Conservation (phyloP, 2,888 invertebrate genomes). For the Aspidiotus destructor region DNA sequence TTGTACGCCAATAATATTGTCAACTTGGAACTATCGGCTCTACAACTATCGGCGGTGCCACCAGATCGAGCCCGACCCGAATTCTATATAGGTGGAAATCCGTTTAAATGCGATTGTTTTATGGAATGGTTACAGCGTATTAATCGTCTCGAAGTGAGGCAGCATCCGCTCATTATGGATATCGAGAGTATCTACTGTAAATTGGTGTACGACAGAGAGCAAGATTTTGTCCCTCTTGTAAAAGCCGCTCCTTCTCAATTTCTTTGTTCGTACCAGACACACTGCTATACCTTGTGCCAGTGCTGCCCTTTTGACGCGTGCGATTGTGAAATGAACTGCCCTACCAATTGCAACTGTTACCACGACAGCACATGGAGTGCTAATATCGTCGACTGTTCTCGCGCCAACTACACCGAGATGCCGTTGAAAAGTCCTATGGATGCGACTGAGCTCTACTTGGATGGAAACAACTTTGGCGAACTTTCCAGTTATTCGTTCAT, state of each 20-base stretch:
- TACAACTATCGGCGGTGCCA: constrained; percentile 70
- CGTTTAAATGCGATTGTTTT: constrained; percentile 87
- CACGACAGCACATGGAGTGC: constrained; percentile 89
- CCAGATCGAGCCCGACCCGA: constrained; percentile 67
- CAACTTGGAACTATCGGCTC: constrained; percentile 78
- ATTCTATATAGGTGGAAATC: constrained; percentile 89
- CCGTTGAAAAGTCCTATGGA: constrained; percentile 88
- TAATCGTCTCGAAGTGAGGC: constrained; percentile 70
- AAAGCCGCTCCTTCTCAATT: constrained; percentile 83
- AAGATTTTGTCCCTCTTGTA: constrained; percentile 71
- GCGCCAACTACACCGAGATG: constrained; percentile 67
- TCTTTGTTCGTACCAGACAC: constrained; percentile 81
- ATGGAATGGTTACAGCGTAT: constrained; percentile 92
- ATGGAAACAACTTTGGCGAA: constrained; percentile 81
- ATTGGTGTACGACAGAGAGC: constrained; percentile 71
- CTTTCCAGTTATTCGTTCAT: constrained; percentile 82
- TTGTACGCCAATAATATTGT: constrained; percentile 85
- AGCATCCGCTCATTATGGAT: constrained; percentile 85
- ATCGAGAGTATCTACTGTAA: constrained; percentile 82
- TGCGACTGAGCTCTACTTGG: constrained; percentile 86
- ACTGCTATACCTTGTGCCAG: constrained; percentile 88
- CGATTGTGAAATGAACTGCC: constrained; percentile 96
- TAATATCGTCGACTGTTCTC: constrained; percentile 85
- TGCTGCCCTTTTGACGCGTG: constrained; percentile 96
- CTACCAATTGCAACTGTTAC: constrained; percentile 86